Evolutionary conservation across 2,113 vertebrate genomes (phyloP).

Genomic region (Phasianus colchicus): DNA sequence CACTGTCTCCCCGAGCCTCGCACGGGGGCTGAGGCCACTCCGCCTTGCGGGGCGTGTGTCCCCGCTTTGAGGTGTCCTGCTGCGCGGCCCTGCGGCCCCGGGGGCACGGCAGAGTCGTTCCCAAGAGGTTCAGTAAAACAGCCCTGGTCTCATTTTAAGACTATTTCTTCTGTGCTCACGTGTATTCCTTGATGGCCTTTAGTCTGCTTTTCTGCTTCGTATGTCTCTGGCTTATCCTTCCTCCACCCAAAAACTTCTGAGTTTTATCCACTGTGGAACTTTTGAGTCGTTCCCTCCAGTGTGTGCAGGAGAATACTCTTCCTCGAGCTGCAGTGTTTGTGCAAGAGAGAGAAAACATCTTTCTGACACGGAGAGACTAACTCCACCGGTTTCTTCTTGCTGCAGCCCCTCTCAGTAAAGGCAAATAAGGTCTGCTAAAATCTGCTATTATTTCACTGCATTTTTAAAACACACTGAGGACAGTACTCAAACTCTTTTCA

Average conservation of each 20-base stretch:
- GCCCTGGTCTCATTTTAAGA: background rate
- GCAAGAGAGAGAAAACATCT: background rate
- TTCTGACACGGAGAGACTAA: accelerated
- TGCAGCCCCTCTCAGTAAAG: background rate
- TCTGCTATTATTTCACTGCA: background rate
- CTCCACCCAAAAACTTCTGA: background rate
- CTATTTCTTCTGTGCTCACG: background rate
- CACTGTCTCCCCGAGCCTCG: accelerated
- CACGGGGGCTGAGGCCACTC: accelerated
- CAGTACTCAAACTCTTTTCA: constrained; percentile 15
- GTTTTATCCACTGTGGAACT: accelerated
- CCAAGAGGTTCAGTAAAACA: background rate
- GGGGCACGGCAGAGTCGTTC: accelerated
- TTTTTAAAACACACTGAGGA: background rate
- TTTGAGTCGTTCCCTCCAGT: accelerated
- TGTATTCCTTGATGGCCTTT: background rate
- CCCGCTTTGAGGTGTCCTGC: accelerated
- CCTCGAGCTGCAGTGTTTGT: background rate
- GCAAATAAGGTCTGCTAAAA: background rate
- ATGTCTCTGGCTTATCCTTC: background rate
- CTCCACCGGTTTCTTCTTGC: background rate
- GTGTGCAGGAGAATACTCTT: background rate
- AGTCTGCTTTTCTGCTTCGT: background rate
- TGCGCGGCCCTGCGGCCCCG: accelerated
- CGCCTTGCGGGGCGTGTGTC: background rate